phyloP scores from a whole-genome alignment of 2,113 vertebrate genomes.

The Menura novaehollandiae region DNA sequence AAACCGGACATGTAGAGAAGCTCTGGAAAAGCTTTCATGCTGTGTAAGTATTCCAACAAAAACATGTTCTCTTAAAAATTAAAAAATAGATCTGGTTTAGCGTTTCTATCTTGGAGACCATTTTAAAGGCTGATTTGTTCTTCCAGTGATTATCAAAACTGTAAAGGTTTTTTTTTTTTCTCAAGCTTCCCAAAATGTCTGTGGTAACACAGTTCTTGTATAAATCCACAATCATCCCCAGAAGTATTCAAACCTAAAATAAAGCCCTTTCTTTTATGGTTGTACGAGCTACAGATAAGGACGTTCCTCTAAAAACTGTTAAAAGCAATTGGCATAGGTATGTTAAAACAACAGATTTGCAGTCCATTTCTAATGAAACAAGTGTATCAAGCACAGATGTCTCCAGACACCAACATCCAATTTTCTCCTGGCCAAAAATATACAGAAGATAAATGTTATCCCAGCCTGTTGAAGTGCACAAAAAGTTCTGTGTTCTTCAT shows the following conservation, averaged over 20 bases:
- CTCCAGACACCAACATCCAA: constrained; percentile 2
- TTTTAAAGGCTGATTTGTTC: constrained; percentile 1
- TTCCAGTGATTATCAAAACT: constrained; percentile 19
- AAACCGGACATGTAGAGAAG: neutral
- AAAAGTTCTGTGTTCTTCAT: constrained; percentile 5
- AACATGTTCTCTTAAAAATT: constrained; percentile 1
- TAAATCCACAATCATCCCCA: neutral
- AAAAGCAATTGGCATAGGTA: constrained; percentile 4
- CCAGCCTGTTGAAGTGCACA: neutral
- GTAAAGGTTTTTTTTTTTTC: neutral
- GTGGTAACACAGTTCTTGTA: neutral
- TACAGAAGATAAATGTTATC: constrained; percentile 47
- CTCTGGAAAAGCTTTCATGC: neutral
- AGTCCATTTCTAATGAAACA: neutral
- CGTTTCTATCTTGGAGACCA: neutral
- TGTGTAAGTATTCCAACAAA: neutral
- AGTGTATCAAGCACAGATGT: constrained; percentile 47
- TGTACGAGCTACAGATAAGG: neutral
- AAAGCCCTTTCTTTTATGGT: neutral
- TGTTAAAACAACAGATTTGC: constrained; percentile 4
- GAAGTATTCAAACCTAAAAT: constrained; percentile 16
- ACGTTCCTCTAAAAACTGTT: neutral
- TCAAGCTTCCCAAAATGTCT: constrained; percentile 2
- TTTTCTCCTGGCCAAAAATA: constrained; percentile 36
- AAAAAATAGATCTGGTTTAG: neutral